These are phyloP conservation scores for Pangasius larnaudii DNA, from an alignment of 2,797 vertebrate species.

Conservation along the genomic window DNA sequence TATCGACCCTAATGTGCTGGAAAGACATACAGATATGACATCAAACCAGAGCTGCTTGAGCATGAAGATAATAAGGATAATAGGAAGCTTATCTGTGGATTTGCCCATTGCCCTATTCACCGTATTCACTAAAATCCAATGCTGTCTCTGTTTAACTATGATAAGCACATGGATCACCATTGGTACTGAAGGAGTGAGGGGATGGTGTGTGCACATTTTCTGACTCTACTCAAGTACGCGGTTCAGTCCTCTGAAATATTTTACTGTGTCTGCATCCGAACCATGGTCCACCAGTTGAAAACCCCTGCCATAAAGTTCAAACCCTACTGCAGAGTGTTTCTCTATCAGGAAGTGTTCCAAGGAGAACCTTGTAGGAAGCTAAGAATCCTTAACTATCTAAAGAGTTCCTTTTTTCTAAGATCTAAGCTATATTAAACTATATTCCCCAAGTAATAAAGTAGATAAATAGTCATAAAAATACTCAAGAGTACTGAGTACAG, in stretches of 20 bases:
- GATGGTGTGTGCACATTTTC: constrained; percentile 12
- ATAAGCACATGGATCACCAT: constrained; percentile 33
- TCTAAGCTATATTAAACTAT: no score
- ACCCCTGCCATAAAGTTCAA: neutral
- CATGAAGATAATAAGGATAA: neutral
- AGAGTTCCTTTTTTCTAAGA: no score
- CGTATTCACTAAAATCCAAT: constrained; percentile 27
- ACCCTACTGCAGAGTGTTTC: neutral
- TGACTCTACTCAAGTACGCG: neutral
- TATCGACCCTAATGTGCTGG: neutral
- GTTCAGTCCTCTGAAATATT: neutral
- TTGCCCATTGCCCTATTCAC: constrained; percentile 9
- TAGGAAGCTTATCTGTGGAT: neutral
- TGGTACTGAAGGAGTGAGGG: constrained; percentile 9
- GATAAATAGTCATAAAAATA: neutral
- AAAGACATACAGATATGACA: neutral
- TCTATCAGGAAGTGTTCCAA: neutral
- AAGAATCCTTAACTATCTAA: neutral
- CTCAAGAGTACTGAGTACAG: neutral
- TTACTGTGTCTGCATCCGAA: neutral
- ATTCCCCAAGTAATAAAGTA: neutral
- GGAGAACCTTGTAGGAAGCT: neutral
- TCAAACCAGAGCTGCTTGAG: neutral
- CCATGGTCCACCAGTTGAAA: neutral
- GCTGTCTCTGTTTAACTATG: constrained; percentile 25